These are phyloP conservation scores for Lagocephalus sceleratus DNA, from an alignment of 2,797 vertebrate genomes.

Conservation along the genomic window DNA sequence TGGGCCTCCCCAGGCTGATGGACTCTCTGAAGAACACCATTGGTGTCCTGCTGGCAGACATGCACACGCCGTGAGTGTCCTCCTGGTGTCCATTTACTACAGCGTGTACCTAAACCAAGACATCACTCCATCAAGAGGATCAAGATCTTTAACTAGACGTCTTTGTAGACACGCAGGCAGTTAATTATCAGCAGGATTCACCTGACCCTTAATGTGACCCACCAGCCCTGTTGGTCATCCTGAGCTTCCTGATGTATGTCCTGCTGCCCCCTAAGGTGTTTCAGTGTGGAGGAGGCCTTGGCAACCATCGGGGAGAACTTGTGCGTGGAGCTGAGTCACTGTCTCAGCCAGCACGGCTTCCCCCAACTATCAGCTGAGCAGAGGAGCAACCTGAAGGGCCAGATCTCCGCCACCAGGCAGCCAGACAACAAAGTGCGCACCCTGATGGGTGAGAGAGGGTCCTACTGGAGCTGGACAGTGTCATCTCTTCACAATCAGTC, in stretches of 20 bases:
- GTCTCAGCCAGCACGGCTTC: slow-evolving; percentile 83
- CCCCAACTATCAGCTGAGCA: slow-evolving; percentile 75
- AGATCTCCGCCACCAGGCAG: slow-evolving; percentile 80
- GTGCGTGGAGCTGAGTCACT: slow-evolving; percentile 83
- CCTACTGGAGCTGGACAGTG: not conserved
- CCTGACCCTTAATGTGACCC: no score
- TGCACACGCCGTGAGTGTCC: slow-evolving; percentile 83
- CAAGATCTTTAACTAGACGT: not conserved
- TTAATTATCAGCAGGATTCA: no score
- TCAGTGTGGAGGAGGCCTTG: slow-evolving; percentile 80
- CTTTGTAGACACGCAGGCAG: not conserved
- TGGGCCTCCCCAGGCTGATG: slow-evolving; percentile 81
- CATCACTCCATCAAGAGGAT: no score
- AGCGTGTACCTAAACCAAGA: no score
- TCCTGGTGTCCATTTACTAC: no score
- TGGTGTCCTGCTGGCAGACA: slow-evolving; percentile 80
- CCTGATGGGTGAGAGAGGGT: slow-evolving; percentile 83
- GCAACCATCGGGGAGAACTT: slow-evolving; percentile 84
- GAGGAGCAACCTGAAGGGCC: slow-evolving; percentile 82
- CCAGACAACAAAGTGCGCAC: slow-evolving; percentile 84
- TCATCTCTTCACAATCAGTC: no score
- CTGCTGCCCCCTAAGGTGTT: slow-evolving; percentile 71
- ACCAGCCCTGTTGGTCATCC: no score
- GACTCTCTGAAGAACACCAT: slow-evolving; percentile 85
- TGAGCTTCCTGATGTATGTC: not conserved